Base-by-base conservation (phyloP, 1,140 invertebrate genomes). In the Pogonomyrmex californicus region DNA sequence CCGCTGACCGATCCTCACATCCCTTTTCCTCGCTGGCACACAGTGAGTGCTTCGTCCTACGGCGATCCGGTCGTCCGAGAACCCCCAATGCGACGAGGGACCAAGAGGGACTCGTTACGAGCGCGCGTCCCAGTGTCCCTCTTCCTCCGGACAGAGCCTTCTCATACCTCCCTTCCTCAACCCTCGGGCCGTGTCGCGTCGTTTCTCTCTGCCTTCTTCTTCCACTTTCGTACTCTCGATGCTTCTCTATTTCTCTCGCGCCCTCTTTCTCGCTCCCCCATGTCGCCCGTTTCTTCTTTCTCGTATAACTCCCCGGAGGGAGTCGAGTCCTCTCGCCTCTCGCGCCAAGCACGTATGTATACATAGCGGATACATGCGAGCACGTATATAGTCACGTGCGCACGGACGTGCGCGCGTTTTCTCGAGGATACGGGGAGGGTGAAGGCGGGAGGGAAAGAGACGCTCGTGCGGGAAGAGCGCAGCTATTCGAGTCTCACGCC, bases 71-170 rank as follows among this genome's bases (percentile, higher is more conserved):
- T 70, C 83, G 86, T 86, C 87, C 89, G 88, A 88, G 85, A 90
- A 79, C n/a, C 87, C 70, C 85, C 85, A 78, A 87, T 87, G 88
- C 79, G 76, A 85, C 85, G 87, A 68, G 65, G 65, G 65, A 91
- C 85, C 91, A 86, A 76, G 78, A 90, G 90, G 87, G 91, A 92
- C 92, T 92, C 90, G 90, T 92, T 92, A 92, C 88, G 78, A 87
- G n/a, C n/a, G n/a, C n/a, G 75, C 82, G 87, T 91, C 88, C 88
- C 86, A 77, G 88, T 90, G 88, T 91, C 86, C 81, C 88, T 65
- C 79, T 78, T 71, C 71, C 71, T 66, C 56, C 79, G 36, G n/a
- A n/a, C n/a, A n/a, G 14, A 41, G 38, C 68, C 85, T 65, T 65
- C 87, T 88, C 83, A 76, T 56, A 65, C 86, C 81, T 56, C 44